Conservation (phyloP, 2,113 vertebrate genomes). For the Heterochromis multidens region DNA sequence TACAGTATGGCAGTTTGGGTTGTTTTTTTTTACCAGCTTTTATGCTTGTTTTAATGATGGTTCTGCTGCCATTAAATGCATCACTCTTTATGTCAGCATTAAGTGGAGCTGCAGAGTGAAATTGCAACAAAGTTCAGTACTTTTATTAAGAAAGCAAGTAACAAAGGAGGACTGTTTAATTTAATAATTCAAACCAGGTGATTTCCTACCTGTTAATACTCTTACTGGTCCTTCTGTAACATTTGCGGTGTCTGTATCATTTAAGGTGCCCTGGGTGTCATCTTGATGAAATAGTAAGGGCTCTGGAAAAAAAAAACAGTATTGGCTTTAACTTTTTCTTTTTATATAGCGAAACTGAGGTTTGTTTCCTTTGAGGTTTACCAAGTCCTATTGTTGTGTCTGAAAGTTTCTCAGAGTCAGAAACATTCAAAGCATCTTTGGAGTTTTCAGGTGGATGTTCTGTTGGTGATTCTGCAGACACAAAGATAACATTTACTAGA, state of each 20-base stretch:
- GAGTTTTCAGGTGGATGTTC: background rate
- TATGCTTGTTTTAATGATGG: background rate
- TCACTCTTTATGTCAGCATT: background rate
- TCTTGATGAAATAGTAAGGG: background rate
- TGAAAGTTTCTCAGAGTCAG: background rate
- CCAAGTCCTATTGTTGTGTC: background rate
- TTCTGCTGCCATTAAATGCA: background rate
- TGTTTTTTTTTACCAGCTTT: background rate
- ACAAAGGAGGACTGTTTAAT: background rate
- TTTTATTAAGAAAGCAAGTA: background rate
- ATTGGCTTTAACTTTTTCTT: background rate
- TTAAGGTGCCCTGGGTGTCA: background rate
- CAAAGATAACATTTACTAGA: background rate
- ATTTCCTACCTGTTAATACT: background rate
- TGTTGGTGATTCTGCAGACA: background rate
- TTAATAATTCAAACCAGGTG: background rate
- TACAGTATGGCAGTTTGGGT: background rate
- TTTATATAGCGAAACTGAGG: background rate
- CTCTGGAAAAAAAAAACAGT: background rate
- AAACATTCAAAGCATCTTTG: background rate
- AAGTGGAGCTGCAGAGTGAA: background rate
- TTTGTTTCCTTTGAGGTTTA: background rate
- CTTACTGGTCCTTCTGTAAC: background rate
- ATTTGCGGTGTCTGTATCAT: background rate
- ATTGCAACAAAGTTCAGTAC: background rate